Percentiles rank a stretch among this genome's conserved stretches.
Evolutionary conservation across 2,113 vertebrate species (phyloP).

Genomic region (Dicrurus megarhynchus): DNA sequence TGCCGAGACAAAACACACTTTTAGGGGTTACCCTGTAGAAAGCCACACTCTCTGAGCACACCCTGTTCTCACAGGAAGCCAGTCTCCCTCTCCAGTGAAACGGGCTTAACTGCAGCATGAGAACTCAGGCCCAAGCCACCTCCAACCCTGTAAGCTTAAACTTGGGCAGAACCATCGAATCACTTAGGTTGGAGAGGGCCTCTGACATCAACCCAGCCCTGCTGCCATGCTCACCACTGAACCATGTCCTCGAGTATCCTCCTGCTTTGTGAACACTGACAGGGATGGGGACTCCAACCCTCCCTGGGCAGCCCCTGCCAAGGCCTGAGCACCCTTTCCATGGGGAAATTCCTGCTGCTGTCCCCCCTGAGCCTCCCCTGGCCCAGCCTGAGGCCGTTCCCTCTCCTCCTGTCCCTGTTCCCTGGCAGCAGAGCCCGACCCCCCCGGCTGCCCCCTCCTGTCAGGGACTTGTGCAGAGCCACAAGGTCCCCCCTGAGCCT

Average conservation of each 20-base stretch:
- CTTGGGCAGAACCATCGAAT: not conserved
- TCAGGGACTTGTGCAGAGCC: not conserved
- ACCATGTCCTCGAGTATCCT: no score
- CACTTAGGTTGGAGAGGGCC: not conserved
- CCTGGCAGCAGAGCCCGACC: not conserved
- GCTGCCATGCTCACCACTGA: no score
- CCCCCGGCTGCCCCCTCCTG: not conserved
- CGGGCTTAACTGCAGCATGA: not conserved
- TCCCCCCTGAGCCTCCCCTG: accelerated
- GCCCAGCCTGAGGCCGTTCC: not conserved
- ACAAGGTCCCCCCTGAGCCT: not conserved
- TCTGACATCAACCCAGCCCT: not conserved
- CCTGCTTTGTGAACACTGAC: not conserved
- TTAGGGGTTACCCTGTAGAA: not conserved
- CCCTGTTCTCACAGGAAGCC: not conserved
- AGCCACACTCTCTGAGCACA: accelerated
- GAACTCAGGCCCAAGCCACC: not conserved
- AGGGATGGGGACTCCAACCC: not conserved
- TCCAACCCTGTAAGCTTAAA: not conserved
- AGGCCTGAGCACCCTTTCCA: not conserved
- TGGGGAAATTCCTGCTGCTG: not conserved
- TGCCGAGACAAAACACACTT: not conserved
- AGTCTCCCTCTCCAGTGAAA: no score
- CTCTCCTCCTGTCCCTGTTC: not conserved
- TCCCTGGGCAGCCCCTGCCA: not conserved